Conservation (phyloP, 2,888 invertebrate species). For the Acanthococcus lagerstroemiae region DNA sequence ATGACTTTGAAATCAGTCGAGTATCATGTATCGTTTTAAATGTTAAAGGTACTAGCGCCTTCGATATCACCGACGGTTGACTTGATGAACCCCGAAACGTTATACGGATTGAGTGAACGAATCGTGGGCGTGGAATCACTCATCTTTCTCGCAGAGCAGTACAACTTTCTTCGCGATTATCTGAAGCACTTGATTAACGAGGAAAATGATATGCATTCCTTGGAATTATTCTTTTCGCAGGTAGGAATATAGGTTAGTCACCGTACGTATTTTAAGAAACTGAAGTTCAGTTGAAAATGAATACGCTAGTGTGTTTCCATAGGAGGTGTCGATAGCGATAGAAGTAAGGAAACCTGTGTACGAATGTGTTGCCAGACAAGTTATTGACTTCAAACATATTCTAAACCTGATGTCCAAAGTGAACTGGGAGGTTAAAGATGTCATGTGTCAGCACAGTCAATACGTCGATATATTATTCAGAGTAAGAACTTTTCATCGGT, state of each 20-base stretch:
- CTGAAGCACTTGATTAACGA: conserved; percentile 64
- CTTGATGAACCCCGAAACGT: conserved; percentile 55
- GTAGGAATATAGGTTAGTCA: too few relatives aligned
- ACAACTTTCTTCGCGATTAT: conserved; percentile 71
- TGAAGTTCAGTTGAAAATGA: too few relatives aligned
- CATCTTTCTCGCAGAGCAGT: conserved; percentile 79
- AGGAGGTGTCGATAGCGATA: conserved; percentile 59
- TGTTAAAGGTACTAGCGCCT: conserved; percentile 45
- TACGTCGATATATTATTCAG: conserved; percentile 56
- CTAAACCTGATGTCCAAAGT: conserved; percentile 82
- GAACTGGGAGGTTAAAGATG: conserved; percentile 90
- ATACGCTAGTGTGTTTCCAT: conserved; percentile 36
- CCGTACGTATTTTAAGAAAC: too few relatives aligned
- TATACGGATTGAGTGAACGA: conserved; percentile 75
- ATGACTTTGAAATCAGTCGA: too few relatives aligned
- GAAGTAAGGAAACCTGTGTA: conserved; percentile 79
- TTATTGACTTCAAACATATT: conserved; percentile 65
- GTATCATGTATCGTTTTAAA: too few relatives aligned
- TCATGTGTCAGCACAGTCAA: conserved; percentile 84
- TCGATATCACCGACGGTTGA: conserved; percentile 55
- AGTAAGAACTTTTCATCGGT: too few relatives aligned
- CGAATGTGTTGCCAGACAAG: conserved; percentile 69
- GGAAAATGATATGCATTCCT: conserved; percentile 54
- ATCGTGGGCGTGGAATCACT: conserved; percentile 89
- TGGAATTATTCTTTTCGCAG: conserved; percentile 58